phyloP scores from a whole-genome alignment of 1,140 invertebrate genomes.

The Hirudo medicinalis region DNA sequence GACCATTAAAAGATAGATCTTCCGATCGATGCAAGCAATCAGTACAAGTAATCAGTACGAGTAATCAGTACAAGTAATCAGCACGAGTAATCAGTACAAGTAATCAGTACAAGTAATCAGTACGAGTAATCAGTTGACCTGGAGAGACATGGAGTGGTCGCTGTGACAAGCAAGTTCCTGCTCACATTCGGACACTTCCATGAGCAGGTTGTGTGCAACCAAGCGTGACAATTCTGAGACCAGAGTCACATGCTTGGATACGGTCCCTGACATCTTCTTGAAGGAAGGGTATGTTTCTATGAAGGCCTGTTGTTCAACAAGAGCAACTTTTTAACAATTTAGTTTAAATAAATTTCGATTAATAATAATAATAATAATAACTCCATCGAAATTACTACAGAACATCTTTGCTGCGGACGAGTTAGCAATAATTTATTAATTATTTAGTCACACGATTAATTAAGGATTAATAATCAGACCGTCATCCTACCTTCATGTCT shows the following conservation, averaged over 20 bases:
- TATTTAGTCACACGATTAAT: no score
- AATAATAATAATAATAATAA: no score
- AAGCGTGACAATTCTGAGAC: conserved; percentile 81
- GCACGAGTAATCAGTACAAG: conserved; percentile 4
- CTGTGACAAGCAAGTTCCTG: conserved; percentile 86
- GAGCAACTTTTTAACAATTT: neutral
- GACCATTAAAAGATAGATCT: neutral
- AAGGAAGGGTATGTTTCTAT: conserved; percentile 96
- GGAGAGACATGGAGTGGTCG: conserved; percentile 74
- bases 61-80: neutral
- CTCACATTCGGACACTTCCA: conserved; percentile 88
- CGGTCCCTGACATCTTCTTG: conserved; percentile 96
- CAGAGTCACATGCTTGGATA: conserved; percentile 89
- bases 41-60: neutral
- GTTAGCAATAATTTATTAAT: no score
- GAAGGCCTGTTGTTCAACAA: conserved; percentile 52
- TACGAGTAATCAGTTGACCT: conserved; percentile 40
- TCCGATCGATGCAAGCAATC: neutral
- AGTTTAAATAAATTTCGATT: neutral
- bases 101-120: neutral
- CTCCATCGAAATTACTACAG: no score
- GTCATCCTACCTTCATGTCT: conserved; percentile 69
- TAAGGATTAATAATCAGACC: no score
- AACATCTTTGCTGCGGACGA: no score
- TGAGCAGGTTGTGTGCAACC: conserved; percentile 61